Base-by-base conservation (phyloP, 1,140 invertebrate species). In the Heliconius himera region DNA sequence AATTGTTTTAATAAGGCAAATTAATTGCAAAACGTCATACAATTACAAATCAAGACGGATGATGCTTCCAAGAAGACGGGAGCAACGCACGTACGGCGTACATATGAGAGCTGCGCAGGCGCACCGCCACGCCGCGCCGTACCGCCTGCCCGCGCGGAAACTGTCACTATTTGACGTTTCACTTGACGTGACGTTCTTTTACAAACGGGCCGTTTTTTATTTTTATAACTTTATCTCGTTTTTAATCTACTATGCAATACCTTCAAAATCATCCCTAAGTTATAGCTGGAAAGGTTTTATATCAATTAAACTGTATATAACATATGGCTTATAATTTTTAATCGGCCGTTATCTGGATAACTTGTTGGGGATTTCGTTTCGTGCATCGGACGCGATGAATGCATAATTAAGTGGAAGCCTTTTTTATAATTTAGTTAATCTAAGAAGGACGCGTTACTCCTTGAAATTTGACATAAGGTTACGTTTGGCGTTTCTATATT, bases 151-250 rank as follows among this genome's bases (percentile, higher is more conserved):
- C 90, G 91, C 91, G 90, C 90, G 91, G 90, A 93, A 92, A 93
- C 92, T 94, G 92, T 94, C 92, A 92, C 90, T 88, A 88, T 91
- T 92, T 93, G 90, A 94, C 91, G 89, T 93, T 92, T 92, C 90
- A 91, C 90, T 89, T 94, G 92, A 94, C 90, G 83, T 91, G 88
- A 90, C 90, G 86, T 90, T 91, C 91, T 88, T 86, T 89, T 92
- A 91, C 88, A 93, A 93, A 93, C 88, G 89, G 87, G 86, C 87
- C 87, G 86, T 88, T 83, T 92, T 94, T 94, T 92, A 89, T 91
- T 90, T 92, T 89, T 89, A 74, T 89, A 89, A 87, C 84, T 85
- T 94, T 91, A 94, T 93, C 91, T 87, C 78, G 49, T 81, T 82
- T 81, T 88, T 84, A 85, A 93, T 93, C 92, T 90, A 85, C 5